phyloP scores from a whole-genome alignment of 2,113 vertebrate species.

The Sclerurus mexicanus region DNA sequence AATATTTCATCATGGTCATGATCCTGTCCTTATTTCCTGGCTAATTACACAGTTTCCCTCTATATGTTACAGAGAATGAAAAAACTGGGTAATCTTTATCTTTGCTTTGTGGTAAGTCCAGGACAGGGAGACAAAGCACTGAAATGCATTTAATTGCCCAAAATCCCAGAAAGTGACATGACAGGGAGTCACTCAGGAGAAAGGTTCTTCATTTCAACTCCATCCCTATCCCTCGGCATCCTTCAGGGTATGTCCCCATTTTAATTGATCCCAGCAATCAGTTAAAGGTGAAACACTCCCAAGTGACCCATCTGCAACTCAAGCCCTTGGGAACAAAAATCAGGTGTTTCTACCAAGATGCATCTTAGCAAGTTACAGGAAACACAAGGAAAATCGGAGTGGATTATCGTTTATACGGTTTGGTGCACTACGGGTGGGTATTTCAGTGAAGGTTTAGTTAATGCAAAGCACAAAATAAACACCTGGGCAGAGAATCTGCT shows the following conservation, averaged over 20 bases:
- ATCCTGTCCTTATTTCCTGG: not conserved
- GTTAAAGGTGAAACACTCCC: not conserved
- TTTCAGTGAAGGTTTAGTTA: not conserved
- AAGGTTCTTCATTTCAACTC: not conserved
- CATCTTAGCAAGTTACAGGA: not conserved
- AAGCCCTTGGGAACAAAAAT: not conserved
- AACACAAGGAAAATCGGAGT: not conserved
- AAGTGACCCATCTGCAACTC: not conserved
- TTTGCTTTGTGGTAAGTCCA: not conserved
- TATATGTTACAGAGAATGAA: not conserved
- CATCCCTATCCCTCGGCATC: not conserved
- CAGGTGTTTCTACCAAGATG: not conserved
- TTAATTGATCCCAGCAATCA: not conserved
- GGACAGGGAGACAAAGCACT: not conserved
- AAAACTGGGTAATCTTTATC: not conserved
- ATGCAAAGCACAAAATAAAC: not conserved
- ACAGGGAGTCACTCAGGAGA: not conserved
- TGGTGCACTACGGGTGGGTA: no score
- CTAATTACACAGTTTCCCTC: not conserved
- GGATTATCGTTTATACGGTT: not conserved
- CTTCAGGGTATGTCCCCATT: not conserved
- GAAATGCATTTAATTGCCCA: not conserved
- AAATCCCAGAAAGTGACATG: fast-evolving
- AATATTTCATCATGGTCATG: not conserved
- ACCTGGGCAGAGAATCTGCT: not conserved